Evolutionary conservation across 2,797 vertebrate species (phyloP), one percentile per base, ranked within the genome.

Genomic region (Hydrolagus colliei): DNA sequence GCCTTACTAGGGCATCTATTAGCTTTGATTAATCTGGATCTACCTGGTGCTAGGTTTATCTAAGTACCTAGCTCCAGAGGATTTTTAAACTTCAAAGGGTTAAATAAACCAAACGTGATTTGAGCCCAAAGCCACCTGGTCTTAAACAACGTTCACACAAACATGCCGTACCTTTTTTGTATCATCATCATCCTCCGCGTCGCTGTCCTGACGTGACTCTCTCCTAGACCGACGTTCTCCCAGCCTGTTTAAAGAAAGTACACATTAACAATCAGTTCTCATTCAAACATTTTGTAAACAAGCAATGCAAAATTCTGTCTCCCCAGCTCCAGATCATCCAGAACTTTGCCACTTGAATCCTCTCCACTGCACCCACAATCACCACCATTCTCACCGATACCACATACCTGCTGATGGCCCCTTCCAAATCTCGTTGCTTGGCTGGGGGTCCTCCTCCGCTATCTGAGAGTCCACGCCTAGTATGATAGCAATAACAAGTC

Each of bases 391-490:
- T 59, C 75, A 77, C 41, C 41, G 4, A 20, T n/a, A 2, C 27
- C 14, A 7, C 20, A 72, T 89, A 98, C 97, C 97, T 98, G 93
- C 95, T 94, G 90, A 96, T 91, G 89, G 97, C 97, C 93, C 98
- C 98, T 93, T 98, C 96, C 9, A 98, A 95, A 90, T 99, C 97
- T 92, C 98, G 96, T 92, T 98, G 97, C 92, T 99, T 99, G 93
- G 96, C 96, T 95, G 97, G 97, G 92, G 97, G 96, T 94, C 96
- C 97, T 90, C 94, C 95, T 92, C 96, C 94, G 88, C 96, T 96
- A 89, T 99, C 98, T 22, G 97, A 98, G 97, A 99, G 96, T 97
- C 97, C 97, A 95, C 97, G 98, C 93, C 98, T 99, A 86, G 52
- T 65, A 87, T 89, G 11, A 87, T 2, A 72, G 52, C 61, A 75